Base-by-base conservation (phyloP, 1,140 invertebrate species). In the Apis dorsata region DNA sequence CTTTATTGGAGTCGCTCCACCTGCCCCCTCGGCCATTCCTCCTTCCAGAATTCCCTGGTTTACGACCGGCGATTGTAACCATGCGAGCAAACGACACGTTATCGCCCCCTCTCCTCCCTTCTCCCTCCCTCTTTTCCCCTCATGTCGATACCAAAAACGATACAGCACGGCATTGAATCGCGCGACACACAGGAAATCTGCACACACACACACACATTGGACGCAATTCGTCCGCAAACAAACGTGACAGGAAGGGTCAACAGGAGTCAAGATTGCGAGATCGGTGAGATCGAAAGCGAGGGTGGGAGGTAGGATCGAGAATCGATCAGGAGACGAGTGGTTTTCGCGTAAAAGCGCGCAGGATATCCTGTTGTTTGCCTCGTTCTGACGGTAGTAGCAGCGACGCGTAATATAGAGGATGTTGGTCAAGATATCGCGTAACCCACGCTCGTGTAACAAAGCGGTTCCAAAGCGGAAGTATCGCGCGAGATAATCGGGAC, bases 371-470 rank as follows among this genome's bases (percentile, higher is more conserved):
- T 70, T 44, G 55, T 15, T 62, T 24, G 53, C 11, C 71, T 63
- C 34, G 19, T 72, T 53, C n/a, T 34, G 44, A 55, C 15, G 59
- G 3, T 15, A 13, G 44, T 21, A 15, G 8, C 15, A 10, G 44
- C 28, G 10, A 34, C 66, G 66, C 66, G 11, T 68, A 7, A 15
- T n/a, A 3, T 44, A 7, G 34, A 12, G 77, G 78, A 73, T 80
- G 59, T 72, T 72, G 78, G 68, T 63, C 68, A 63, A 62, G 19
- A 85, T 82, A 85, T 86, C 62, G 24, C 49, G 60, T 85, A 44
- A 78, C 71, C 34, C 59, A 12, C 19, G 51, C 51, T 63, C 62
- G 51, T 73, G 49, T 82, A 77, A 62, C 53, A 44, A 53, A 85
- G 19, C 73, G 62, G 69, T 86, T 69, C 49, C 24, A 78, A 86